These are phyloP conservation scores for Poecilia picta DNA, from an alignment of 2,797 vertebrate genomes.

Conservation along the genomic window DNA sequence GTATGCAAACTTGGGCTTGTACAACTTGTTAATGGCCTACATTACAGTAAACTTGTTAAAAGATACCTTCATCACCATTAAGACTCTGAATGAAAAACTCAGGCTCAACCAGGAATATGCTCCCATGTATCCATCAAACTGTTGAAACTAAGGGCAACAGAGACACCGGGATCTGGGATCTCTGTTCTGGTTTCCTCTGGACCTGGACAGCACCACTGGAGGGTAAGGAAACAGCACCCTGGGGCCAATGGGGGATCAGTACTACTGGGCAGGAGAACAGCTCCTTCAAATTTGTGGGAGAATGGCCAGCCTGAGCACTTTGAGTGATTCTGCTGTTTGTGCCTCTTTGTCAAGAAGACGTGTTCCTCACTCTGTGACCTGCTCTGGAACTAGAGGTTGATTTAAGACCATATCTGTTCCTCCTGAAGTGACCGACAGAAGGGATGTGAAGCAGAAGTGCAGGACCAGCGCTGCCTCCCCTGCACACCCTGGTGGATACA, in stretches of 20 bases:
- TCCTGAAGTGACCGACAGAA: slow-evolving; percentile 74
- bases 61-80: slow-evolving; percentile 83
- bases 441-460: slow-evolving; percentile 78
- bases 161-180: slow-evolving; percentile 81
- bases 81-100: slow-evolving; percentile 95
- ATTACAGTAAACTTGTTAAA: background rate
- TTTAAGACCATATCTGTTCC: slow-evolving; percentile 80
- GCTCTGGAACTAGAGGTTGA: slow-evolving; percentile 80
- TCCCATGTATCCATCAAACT: slow-evolving; percentile 82
- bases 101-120: slow-evolving; percentile 93
- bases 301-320: slow-evolving; percentile 74
- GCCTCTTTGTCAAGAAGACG: slow-evolving; percentile 75
- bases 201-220: slow-evolving; percentile 76
- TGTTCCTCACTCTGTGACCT: slow-evolving; percentile 77
- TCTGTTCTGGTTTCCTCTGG: slow-evolving; percentile 84
- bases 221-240: slow-evolving; percentile 82
- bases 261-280: slow-evolving; percentile 80
- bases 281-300: slow-evolving; percentile 84
- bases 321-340: slow-evolving; percentile 74
- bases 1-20: background rate
- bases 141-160: slow-evolving; percentile 56
- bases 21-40: background rate
- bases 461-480: slow-evolving; percentile 80
- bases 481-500: slow-evolving; percentile 64
- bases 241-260: slow-evolving; percentile 76